phyloP scores from a whole-genome alignment of 2,888 invertebrate genomes.

The Drosophila paranaensis region DNA sequence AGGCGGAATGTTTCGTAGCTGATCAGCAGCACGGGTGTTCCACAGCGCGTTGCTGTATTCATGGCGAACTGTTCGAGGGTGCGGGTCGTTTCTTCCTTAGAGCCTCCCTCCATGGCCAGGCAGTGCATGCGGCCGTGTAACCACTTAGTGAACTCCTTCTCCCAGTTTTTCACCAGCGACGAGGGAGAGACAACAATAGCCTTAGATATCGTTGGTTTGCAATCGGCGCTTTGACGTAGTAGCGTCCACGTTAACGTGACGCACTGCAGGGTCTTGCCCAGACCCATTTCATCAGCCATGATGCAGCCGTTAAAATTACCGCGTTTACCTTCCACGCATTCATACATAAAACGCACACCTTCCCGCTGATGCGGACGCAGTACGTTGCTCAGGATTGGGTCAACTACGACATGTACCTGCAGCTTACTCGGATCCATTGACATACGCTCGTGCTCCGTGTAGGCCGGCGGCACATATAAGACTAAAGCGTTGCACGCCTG shows the following conservation, averaged over 20 bases:
- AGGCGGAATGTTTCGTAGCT: constrained; percentile 99
- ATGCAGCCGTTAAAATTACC: constrained; percentile 96
- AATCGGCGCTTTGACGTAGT: constrained; percentile 95
- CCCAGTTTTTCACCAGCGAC: constrained; percentile 99
- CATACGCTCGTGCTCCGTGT: constrained; percentile 94
- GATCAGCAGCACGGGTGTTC: constrained; percentile 96
- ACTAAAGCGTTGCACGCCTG: constrained; percentile 96
- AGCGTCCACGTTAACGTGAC: constrained; percentile 98
- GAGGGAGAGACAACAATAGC: constrained; percentile 98
- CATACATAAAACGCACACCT: constrained; percentile 99
- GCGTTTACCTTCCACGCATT: constrained; percentile 97
- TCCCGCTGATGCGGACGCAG: constrained; percentile 99
- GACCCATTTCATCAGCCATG: constrained; percentile 99
- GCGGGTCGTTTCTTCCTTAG: constrained; percentile 93
- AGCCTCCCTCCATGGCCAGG: constrained; percentile 94
- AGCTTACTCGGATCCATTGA: constrained; percentile 89
- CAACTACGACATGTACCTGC: constrained; percentile 97
- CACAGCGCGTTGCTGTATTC: constrained; percentile 90
- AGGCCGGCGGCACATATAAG: constrained; percentile 92
- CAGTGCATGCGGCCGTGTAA: constrained; percentile 92
- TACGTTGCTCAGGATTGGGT: constrained; percentile 95
- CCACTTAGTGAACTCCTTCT: constrained; percentile 99
- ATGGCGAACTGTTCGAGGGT: constrained; percentile 93
- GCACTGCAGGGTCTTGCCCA: constrained; percentile 99
- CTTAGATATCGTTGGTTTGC: constrained; percentile 95